phyloP scores from a whole-genome alignment of 2,888 invertebrate species.

The Anoncus sp. region DNA sequence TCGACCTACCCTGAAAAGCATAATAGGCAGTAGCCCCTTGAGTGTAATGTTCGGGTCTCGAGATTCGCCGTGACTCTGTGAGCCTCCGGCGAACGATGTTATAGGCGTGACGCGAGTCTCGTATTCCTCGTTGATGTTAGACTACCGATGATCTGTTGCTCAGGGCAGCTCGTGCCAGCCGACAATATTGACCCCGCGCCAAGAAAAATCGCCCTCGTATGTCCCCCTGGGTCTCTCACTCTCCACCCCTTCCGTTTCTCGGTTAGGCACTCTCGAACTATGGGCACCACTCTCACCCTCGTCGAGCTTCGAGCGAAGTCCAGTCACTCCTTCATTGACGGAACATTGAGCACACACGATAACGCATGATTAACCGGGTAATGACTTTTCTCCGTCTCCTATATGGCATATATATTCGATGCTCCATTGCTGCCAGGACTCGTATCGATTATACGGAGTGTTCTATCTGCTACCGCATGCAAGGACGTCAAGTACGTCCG shows the following conservation, averaged over 20 bases:
- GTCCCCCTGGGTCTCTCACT: conserved; percentile 31
- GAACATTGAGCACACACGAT: conserved; percentile 83
- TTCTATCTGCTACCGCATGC: conserved; percentile 24
- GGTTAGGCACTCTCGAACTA: conserved; percentile 42
- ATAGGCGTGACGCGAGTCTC: conserved; percentile 64
- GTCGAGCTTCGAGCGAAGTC: conserved; percentile 31
- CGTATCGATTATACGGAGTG: conserved; percentile 62
- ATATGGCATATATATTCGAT: conserved; percentile 21
- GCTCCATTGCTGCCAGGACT: conserved; percentile 43
- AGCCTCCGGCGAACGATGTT: conserved; percentile 62
- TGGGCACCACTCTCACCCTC: conserved; percentile 73
- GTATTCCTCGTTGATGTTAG: conserved; percentile 28
- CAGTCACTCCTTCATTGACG: conserved; percentile 81
- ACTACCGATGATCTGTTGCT: conserved; percentile 78
- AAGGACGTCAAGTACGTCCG: conserved; percentile 55
- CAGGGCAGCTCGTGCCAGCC: conserved; percentile 71
- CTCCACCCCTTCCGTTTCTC: conserved; percentile 34
- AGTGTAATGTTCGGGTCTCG: not conserved
- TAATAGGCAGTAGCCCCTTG: conserved; percentile 27
- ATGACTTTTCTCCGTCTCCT: conserved; percentile 77
- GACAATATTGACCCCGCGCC: conserved; percentile 80
- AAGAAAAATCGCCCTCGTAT: conserved; percentile 72
- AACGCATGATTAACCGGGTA: conserved; percentile 83
- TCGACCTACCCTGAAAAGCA: conserved; percentile 39
- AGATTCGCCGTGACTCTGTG: conserved; percentile 19